Base-by-base conservation (phyloP, 2,888 invertebrate species). In the Dioctria linearis region DNA sequence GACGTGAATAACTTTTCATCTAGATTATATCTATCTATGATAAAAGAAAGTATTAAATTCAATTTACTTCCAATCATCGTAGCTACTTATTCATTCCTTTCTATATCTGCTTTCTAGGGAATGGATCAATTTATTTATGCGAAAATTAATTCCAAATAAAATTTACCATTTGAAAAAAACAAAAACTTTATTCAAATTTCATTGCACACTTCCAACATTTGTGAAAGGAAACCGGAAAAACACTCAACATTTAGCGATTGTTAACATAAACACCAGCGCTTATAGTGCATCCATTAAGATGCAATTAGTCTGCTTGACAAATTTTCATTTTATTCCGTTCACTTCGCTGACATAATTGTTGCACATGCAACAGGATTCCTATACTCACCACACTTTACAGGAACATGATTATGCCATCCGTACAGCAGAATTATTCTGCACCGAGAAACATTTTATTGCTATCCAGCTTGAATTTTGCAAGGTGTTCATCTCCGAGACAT, bases 401-500 rank as follows among this genome's bases (percentile, higher is more conserved):
- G 51, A 37, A 51, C 51, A 69, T 8, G 54, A 49, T 9, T 4
- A 37, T 25, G 51, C 51, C 69, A 37, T 51, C 25, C 69, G 40
- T 69, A 51, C 49, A 69, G 39, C 51, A 4, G 49, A 39, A 37
- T 43, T 51, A 69, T 25, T 51, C 49, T 37, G 51, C 51, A 3
- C 39, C 69, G 51, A 49, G 51, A 25, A 51, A 25, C 51, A 49
- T 69, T 69, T 69, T 69, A 69, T 69, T 69, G 69, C 69, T 69
- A 11, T 51, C 42, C 69, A 9, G 8, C 11, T 51, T n/a, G 25
- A 69, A 42, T 73, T 73, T 54, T 3, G 73, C 73, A 73, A 73
- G 73, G 73, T 73, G 73, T 57, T 73, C 73, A 73, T 73, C 54
- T 73, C 13, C 51, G 13, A n/a, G 4, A 59, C 73, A 67, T 73